phyloP scores from a whole-genome alignment of 2,888 invertebrate genomes.

The Dermolepida albohirtum region DNA sequence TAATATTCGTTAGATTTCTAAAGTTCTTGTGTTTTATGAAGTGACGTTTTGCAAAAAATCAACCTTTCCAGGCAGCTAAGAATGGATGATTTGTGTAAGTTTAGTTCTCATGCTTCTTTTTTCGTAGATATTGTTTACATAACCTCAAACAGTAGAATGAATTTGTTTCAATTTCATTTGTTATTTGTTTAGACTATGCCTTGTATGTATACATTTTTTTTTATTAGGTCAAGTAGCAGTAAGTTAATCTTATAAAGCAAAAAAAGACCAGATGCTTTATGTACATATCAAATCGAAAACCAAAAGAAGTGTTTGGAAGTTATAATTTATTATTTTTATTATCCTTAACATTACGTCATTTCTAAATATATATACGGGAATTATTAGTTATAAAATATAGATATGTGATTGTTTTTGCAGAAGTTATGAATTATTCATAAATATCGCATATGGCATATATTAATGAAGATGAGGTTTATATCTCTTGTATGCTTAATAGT shows the following conservation, averaged over 20 bases:
- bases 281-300: neutral
- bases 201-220: constrained; percentile 4
- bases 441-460: too few relatives aligned
- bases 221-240: constrained; percentile 16
- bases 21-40: constrained; percentile 28
- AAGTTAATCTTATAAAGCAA: constrained; percentile 3
- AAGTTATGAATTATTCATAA: neutral
- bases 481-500: neutral
- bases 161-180: constrained; percentile 22
- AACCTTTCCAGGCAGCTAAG: constrained; percentile 18
- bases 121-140: constrained; percentile 33
- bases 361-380: constrained; percentile 15
- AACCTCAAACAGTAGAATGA: constrained; percentile 33
- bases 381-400: neutral
- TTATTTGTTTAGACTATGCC: constrained; percentile 21
- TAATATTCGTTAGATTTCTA: constrained; percentile 30
- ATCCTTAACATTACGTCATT: constrained; percentile 22
- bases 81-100: constrained; percentile 44
- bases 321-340: constrained; percentile 1
- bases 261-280: constrained; percentile 7
- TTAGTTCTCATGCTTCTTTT: neutral
- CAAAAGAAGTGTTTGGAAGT: neutral
- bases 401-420: neutral
- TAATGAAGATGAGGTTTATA: neutral
- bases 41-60: constrained; percentile 3